Evolutionary conservation across 2,797 vertebrate species (phyloP).

Genomic region (Oreortyx pictus): DNA sequence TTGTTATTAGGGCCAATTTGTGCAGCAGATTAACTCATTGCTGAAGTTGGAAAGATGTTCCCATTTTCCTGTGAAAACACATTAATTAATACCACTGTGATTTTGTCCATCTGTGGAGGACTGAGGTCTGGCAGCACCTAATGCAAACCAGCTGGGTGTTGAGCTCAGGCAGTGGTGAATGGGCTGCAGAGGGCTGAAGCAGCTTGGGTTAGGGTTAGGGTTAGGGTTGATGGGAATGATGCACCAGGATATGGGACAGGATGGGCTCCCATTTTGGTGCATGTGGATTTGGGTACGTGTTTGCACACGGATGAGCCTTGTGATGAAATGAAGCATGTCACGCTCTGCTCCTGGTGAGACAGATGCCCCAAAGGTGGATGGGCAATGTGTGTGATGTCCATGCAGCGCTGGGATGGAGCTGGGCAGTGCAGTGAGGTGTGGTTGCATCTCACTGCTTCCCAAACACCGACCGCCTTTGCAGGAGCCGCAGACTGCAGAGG

Average conservation of each 20-base stretch:
- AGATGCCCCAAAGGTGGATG: background rate
- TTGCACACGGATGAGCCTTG: background rate
- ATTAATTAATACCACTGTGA: background rate
- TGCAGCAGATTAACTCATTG: constrained; percentile 22
- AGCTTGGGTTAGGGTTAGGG: too few species aligned
- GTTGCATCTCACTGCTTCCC: background rate
- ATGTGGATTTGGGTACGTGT: rapidly evolving
- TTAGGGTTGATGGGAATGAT: background rate
- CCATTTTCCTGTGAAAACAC: constrained; percentile 6
- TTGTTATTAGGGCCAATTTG: background rate
- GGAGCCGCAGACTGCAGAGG: background rate
- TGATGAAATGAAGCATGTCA: background rate
- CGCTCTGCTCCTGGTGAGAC: rapidly evolving
- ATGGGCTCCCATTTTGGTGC: background rate
- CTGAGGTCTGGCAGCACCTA: background rate
- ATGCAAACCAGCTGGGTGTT: background rate
- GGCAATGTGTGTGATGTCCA: rapidly evolving
- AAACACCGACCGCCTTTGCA: background rate
- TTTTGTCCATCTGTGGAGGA: background rate
- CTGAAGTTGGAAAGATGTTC: background rate
- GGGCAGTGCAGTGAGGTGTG: background rate
- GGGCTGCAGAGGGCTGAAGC: too few species aligned
- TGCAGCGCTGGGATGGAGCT: rapidly evolving
- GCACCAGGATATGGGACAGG: background rate
- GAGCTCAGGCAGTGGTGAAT: too few species aligned